Evolutionary conservation across 2,888 invertebrate genomes (phyloP).

Genomic region (Trachelus iudaicus): DNA sequence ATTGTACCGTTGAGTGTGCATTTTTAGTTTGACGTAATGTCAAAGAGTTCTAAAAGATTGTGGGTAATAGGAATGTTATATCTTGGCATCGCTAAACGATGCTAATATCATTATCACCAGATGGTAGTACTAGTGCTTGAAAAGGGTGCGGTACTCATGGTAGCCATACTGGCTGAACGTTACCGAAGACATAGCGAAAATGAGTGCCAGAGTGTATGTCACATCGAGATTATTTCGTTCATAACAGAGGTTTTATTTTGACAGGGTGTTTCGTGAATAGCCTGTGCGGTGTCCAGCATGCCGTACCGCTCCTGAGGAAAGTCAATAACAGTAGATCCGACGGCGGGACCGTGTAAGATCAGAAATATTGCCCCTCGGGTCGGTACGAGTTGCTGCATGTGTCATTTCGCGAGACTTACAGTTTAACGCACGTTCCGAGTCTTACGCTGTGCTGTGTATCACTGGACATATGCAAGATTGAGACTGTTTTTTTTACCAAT

Average conservation of each 20-base stretch:
- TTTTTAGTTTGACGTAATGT: neutral
- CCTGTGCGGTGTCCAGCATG: slow-evolving; percentile 45
- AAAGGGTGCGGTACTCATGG: slow-evolving; percentile 48
- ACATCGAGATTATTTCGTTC: slow-evolving; percentile 49
- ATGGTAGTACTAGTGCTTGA: slow-evolving; percentile 1
- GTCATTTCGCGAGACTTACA: slow-evolving; percentile 39
- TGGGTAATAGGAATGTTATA: neutral
- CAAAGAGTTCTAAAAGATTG: neutral
- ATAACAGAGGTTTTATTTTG: slow-evolving; percentile 54
- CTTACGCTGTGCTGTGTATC: slow-evolving; percentile 10
- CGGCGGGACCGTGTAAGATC: slow-evolving; percentile 50
- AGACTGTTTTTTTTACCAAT: slow-evolving; percentile 27
- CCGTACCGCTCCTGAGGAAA: slow-evolving; percentile 42
- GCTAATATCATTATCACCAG: neutral
- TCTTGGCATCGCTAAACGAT: neutral
- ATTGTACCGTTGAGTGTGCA: neutral
- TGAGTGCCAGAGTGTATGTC: slow-evolving; percentile 57
- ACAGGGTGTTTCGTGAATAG: slow-evolving; percentile 43
- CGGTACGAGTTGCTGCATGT: slow-evolving; percentile 38
- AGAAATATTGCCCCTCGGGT: slow-evolving; percentile 45
- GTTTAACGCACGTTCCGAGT: neutral
- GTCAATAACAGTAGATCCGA: slow-evolving; percentile 38
- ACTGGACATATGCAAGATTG: slow-evolving; percentile 13
- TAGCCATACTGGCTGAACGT: slow-evolving; percentile 56
- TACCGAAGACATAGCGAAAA: slow-evolving; percentile 50